Conservation (phyloP, 2,888 invertebrate species). For the Hypomecis atomaria region DNA sequence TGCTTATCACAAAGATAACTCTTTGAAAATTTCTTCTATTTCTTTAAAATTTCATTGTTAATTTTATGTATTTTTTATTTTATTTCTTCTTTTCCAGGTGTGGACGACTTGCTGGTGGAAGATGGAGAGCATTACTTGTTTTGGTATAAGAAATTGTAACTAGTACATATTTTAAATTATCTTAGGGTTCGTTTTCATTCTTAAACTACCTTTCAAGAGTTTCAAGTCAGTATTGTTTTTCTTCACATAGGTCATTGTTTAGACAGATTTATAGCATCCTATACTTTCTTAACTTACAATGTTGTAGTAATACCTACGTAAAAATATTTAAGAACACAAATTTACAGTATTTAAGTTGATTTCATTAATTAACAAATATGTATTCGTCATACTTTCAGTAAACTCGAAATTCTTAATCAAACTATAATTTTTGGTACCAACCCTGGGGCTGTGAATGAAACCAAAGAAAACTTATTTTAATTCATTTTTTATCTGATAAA, state of each 20-base stretch:
- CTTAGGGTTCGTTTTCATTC: constrained; percentile 31
- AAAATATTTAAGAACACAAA: no score
- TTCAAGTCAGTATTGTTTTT: background rate
- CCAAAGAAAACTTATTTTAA: constrained; percentile 39
- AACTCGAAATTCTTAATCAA: no score
- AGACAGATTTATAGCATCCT: background rate
- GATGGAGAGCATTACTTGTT: constrained; percentile 95
- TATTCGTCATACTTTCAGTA: no score
- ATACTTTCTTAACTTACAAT: background rate
- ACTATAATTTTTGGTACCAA: constrained; percentile 11
- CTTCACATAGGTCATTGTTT: constrained; percentile 4
- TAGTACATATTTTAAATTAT: background rate
- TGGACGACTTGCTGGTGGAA: constrained; percentile 93
- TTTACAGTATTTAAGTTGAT: no score
- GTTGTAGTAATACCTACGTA: no score
- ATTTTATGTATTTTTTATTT: no score
- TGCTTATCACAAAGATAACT: no score
- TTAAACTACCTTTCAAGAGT: constrained; percentile 10
- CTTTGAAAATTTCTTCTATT: background rate
- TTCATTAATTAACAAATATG: no score
- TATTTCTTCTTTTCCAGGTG: constrained; percentile 88
- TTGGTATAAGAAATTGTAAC: constrained; percentile 96
- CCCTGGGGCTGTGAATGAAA: constrained; percentile 37
- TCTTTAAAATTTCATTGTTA: no score
- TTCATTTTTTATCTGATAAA: background rate